phyloP scores from a whole-genome alignment of 2,113 vertebrate species.

The Conger conger region DNA sequence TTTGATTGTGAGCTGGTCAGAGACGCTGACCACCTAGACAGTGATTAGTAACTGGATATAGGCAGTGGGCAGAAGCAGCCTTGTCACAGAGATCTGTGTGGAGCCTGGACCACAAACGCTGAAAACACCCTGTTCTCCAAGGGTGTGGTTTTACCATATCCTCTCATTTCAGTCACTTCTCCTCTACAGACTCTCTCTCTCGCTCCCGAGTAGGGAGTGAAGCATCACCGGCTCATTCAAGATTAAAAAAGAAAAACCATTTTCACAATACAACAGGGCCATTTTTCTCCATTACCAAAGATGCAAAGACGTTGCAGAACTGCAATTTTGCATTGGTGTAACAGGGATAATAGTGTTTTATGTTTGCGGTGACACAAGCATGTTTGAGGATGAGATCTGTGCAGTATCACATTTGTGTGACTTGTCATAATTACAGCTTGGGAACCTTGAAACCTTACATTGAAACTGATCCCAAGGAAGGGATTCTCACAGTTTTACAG shows the following conservation, averaged over 20 bases:
- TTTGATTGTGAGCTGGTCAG: slow-evolving; percentile 40
- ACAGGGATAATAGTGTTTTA: neutral
- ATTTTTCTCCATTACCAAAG: neutral
- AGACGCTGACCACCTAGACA: slow-evolving; percentile 36
- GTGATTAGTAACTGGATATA: slow-evolving; percentile 47
- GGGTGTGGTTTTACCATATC: slow-evolving; percentile 45
- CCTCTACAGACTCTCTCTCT: neutral
- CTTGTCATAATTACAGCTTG: slow-evolving; percentile 33
- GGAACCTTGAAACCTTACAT: slow-evolving; percentile 35
- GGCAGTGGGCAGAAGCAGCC: slow-evolving; percentile 23
- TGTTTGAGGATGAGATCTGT: slow-evolving; percentile 7
- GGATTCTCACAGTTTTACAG: slow-evolving; percentile 34
- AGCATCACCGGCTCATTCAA: slow-evolving; percentile 30
- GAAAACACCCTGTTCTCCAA: slow-evolving; percentile 37
- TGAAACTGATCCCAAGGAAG: slow-evolving; percentile 28
- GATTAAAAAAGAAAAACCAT: slow-evolving; percentile 6
- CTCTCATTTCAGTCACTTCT: slow-evolving; percentile 52
- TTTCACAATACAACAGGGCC: neutral
- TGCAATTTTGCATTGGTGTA: neutral
- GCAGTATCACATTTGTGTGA: neutral
- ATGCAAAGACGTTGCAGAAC: neutral
- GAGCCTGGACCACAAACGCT: slow-evolving; percentile 28
- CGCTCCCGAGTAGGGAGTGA: slow-evolving; percentile 10
- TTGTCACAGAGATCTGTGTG: slow-evolving; percentile 22
- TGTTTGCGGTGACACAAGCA: neutral